Evolutionary conservation across 1,140 invertebrate genomes (phyloP), one percentile per base, ranked within the genome.

Genomic region (Telenomus remus): DNA sequence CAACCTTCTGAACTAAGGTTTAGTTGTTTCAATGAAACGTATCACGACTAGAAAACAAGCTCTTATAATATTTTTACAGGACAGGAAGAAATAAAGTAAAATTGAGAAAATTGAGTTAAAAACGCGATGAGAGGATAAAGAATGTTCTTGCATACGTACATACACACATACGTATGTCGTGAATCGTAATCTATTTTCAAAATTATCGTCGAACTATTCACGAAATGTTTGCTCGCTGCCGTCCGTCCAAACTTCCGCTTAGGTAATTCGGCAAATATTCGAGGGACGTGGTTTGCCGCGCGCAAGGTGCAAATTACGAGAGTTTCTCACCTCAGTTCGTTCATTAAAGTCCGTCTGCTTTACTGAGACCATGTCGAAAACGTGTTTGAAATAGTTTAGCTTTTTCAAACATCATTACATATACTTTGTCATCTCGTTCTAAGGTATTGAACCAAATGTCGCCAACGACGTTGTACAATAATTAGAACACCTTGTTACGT

Each of bases 221-320:
- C 68, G 65, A 79, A 79, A 76, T 77, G 74, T 69, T 78, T 79
- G 75, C 75, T 76, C 60, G 60, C 27, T 63, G 60, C 79, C 77
- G 72, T 77, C 63, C 78, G 78, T 79, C 75, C 72, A 74, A 84
- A 82, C 81, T 82, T 84, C 72, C 71, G 78, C 50, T 72, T 73
- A 66, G 76, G 75, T 84, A 81, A 81, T 84, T 84, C 78, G 68
- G 73, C 78, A 82, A 82, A 84, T 82, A 79, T 76, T 74, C 79
- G 59, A 73, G 63, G 68, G 79, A 79, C 70, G 68, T 75, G 78
- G 71, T 79, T 78, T 59, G 59, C 66, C 55, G 47, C 65, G 71
- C 69, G 78, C 65, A 66, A 76, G 66, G 77, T 80, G 80, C 76
- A 72, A 80, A 83, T 80, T 78, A 78, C 74, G 75, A 80, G 78